Evolutionary conservation across 2,113 vertebrate genomes (phyloP), one percentile per base, ranked within the genome.

Genomic region (Panthera uncia): DNA sequence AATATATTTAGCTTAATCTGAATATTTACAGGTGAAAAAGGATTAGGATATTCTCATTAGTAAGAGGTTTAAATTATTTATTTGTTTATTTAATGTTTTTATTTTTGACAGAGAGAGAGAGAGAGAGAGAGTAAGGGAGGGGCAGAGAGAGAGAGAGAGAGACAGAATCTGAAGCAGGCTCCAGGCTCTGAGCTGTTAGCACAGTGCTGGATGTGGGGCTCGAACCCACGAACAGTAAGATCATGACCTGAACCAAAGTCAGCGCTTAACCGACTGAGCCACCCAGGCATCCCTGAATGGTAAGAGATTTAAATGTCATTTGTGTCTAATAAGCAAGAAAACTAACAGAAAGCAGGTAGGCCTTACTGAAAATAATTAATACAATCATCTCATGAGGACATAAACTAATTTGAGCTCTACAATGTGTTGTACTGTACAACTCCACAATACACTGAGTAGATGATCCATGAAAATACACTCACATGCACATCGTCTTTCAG

Each of bases 11-110:
- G 25, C 6, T 74, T 25, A 85, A 93, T 85, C 29, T 81, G 65
- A 81, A 63, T 61, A 68, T 69, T 86, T 93, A 76, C 11, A 85
- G 55, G 36, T 19, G 11, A 68, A 81, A 50, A 45, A 68, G 21
- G 25, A 95, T 90, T 93, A 55, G 25, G 27, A 66, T 80, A 95
- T 23, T 48, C 31, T 50, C 85, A 86, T 86, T 95, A 93, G 16
- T 95, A 57, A 91, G 23, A 89, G 23, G 90, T 18, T 79, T 71
- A 61, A 86, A 74, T 93, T 57, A 57, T 55, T 55, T 55, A 55
- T 57, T 57, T 57, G 7, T 57, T 57, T 21, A 57, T 57, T 57
- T 57, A 21, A 57, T 57, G 55, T 19, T 57, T 57, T 57, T 57
- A 7, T 57, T 57, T 57, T 57, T 57, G 55, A 57, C 18, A 57